Evolutionary conservation across 2,797 vertebrate species (phyloP), one percentile per base, ranked within the genome.

Genomic region (Hippoglossus hippoglossus): DNA sequence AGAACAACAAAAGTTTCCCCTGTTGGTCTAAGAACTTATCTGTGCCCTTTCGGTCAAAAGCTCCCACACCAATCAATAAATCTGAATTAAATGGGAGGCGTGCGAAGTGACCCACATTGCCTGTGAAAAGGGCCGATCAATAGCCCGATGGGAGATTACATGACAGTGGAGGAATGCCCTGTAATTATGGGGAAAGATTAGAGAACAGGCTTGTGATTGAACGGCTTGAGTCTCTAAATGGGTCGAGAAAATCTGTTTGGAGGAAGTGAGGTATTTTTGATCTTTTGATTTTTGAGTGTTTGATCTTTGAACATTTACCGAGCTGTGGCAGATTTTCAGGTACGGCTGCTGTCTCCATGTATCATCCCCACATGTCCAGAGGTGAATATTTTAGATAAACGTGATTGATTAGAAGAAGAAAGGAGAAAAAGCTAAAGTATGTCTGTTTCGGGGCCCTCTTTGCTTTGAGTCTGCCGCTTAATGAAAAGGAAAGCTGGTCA

Each of bases 41-140:
- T 18, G 16, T 6, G 16, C 13, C 39, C 8, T 66, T 53, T 62
- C 1, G 18, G 15, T 62, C 6, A 77, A 64, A 47, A 58, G n/a
- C 24, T 44, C 24, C 55, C 13, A 57, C 34, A 79, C n/a, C 18
- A 55, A 72, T 75, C 63, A 53, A 81, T 80, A 52, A 66, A 71
- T 66, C 13, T 15, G 41, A 81, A 68, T 44, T 39, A 41, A 73
- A 75, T 24, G 1, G 62, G 61, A 74, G 21, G 36, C 76, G 4
- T 22, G 56, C 50, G 55, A 78, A 80, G 64, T 72, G 83, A 85
- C 83, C 76, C 71, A 83, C 69, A 78, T 79, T 80, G 58, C 13
- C 21, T 53, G n/a, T 21, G 19, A 84, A 86, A 46, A 53, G 72
- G 81, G 78, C 26, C 79, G 73, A 85, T 92, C 86, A 81, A 87